These are phyloP conservation scores for Silurus aristotelis DNA, from an alignment of 2,797 vertebrate genomes.

Conservation along the genomic window DNA sequence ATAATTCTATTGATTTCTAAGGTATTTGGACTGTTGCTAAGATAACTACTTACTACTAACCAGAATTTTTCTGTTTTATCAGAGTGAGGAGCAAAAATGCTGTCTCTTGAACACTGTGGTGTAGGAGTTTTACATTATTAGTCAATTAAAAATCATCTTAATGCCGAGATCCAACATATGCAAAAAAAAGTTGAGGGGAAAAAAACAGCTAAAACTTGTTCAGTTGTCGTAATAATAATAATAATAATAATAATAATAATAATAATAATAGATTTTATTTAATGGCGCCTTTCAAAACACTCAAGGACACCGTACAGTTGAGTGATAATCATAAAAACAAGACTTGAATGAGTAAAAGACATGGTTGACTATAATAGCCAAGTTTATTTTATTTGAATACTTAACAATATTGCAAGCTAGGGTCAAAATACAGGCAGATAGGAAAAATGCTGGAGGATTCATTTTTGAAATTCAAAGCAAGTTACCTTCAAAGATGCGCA, in stretches of 20 bases:
- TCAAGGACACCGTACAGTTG: no score
- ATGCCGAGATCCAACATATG: neutral
- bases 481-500: neutral
- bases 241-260: no score
- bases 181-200: neutral
- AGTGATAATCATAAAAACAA: no score
- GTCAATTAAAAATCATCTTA: neutral
- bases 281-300: no score
- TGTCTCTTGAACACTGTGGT: neutral
- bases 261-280: no score
- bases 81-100: neutral
- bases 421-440: neutral
- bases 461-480: neutral
- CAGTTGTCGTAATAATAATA: neutral
- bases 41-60: neutral
- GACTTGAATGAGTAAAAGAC: neutral
- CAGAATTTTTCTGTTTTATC: neutral
- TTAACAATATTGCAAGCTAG: neutral
- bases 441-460: neutral
- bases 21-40: neutral
- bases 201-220: neutral
- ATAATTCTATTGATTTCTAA: neutral
- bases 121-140: neutral
- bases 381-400: neutral
- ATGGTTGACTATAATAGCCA: neutral